Percentiles rank a stretch among this genome's conserved stretches.
Conservation (phyloP, 2,888 invertebrate species). For the Lasioglossum oenotherae region DNA sequence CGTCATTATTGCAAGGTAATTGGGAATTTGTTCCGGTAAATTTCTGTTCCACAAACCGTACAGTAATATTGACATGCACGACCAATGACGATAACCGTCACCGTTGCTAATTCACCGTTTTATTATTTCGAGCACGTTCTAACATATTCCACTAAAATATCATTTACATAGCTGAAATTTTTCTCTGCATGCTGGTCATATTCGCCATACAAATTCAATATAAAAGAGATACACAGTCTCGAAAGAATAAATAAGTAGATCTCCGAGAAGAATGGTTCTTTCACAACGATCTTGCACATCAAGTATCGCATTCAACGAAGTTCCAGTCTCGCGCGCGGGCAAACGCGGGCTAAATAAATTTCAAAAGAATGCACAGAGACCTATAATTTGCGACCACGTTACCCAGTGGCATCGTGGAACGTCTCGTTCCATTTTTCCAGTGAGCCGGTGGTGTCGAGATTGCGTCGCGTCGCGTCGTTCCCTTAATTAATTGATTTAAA, state of each 20-base stretch:
- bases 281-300: neutral
- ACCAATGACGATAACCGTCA: conserved; percentile 7
- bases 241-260: neutral
- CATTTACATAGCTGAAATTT: too few species aligned
- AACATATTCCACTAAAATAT: neutral
- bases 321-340: neutral
- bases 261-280: neutral
- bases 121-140: neutral
- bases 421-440: neutral
- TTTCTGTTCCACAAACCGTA: conserved; percentile 43
- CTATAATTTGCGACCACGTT: neutral
- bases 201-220: neutral
- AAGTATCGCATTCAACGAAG: neutral
- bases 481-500: conserved; percentile 19
- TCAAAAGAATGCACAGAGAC: neutral
- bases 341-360: neutral
- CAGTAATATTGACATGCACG: conserved; percentile 43
- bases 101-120: neutral
- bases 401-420: neutral
- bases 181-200: too few species aligned
- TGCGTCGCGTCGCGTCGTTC: neutral
- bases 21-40: conserved; percentile 54
- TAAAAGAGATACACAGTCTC: neutral
- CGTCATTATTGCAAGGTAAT: conserved; percentile 53
- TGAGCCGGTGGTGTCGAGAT: neutral